Evolutionary conservation across 2,113 vertebrate genomes (phyloP).

Genomic region (Charina bottae): DNA sequence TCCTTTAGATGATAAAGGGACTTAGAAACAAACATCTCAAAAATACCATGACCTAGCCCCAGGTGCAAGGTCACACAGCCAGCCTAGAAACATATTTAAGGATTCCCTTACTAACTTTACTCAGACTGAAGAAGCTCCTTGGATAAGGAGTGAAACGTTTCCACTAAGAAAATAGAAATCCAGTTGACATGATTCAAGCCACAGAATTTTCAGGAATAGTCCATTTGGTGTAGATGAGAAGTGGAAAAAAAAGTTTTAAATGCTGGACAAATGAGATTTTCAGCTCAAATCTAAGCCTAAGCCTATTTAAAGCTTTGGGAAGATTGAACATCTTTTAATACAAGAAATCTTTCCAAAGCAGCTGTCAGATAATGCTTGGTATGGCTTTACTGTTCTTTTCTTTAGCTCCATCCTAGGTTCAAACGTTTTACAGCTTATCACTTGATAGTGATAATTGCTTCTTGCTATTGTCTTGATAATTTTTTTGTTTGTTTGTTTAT

Average conservation of each 20-base stretch:
- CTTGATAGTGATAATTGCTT: conserved; percentile 6
- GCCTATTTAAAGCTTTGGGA: conserved; percentile 46
- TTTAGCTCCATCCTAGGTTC: conserved; percentile 3
- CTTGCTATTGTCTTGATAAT: not conserved
- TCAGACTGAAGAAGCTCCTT: no score
- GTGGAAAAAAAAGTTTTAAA: not conserved
- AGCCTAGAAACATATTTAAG: no score
- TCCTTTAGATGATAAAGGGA: no score
- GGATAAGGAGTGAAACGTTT: no score
- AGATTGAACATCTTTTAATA: conserved; percentile 47
- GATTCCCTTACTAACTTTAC: no score
- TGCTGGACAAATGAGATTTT: conserved; percentile 45
- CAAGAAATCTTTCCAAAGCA: conserved; percentile 39
- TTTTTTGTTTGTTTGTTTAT: conserved; percentile 5
- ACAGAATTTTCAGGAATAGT: conserved; percentile 13
- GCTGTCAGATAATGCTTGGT: conserved; percentile 26
- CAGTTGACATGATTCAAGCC: no score
- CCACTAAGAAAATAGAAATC: no score
- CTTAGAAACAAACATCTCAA: no score
- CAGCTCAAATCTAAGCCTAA: conserved; percentile 39
- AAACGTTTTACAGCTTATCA: not conserved
- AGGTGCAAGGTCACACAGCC: no score
- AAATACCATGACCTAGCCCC: no score
- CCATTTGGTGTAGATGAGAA: conserved; percentile 6
- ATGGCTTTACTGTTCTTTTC: conserved; percentile 19